Conservation (phyloP, 1,140 invertebrate genomes). For the Laupala kohalensis region DNA sequence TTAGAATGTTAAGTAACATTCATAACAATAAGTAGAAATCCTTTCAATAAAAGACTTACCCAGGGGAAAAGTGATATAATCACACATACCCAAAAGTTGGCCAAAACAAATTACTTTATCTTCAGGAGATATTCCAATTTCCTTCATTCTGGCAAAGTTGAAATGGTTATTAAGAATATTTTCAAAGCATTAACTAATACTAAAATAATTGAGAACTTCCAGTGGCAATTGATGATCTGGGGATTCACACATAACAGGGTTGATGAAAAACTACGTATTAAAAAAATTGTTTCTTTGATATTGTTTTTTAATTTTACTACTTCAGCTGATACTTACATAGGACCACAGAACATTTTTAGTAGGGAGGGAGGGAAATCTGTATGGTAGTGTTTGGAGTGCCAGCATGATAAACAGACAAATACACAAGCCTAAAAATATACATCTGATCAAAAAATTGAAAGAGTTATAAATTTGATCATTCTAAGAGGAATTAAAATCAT, state of each 20-base stretch:
- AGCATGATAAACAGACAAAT: no score
- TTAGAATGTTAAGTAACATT: background rate
- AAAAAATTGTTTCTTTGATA: background rate
- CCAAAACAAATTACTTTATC: conserved; percentile 95
- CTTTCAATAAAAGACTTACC: conserved; percentile 42
- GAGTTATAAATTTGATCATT: no score
- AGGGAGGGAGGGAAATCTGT: no score
- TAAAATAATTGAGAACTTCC: no score
- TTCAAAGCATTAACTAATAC: background rate
- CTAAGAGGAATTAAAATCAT: no score
- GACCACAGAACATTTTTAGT: no score
- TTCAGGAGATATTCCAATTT: conserved; percentile 72
- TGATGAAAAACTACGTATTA: background rate
- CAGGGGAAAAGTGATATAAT: conserved; percentile 90
- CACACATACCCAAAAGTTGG: conserved; percentile 96
- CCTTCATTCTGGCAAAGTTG: conserved; percentile 60
- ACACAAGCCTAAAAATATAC: no score
- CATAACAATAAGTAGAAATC: background rate
- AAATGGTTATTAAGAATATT: background rate
- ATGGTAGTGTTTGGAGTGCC: no score
- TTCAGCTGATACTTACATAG: no score
- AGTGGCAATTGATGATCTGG: no score
- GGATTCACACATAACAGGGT: no score
- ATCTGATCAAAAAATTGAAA: no score
- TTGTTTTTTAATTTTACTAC: background rate